These are phyloP conservation scores for Hoplostethus mediterraneus DNA, from an alignment of 2,797 vertebrate genomes.

Conservation along the genomic window DNA sequence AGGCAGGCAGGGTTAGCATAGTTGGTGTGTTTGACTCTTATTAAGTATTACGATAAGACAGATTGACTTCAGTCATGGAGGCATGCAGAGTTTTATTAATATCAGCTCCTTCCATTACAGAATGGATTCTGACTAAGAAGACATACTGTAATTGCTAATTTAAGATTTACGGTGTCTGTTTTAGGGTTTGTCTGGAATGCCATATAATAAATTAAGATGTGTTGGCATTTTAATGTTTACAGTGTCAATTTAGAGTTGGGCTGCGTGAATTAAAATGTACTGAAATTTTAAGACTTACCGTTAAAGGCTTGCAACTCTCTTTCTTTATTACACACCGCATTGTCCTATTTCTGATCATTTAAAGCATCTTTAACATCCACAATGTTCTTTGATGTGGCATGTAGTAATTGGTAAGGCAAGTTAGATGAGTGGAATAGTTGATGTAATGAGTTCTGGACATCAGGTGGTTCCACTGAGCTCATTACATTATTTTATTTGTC, in stretches of 20 bases:
- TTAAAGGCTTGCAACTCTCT: no score
- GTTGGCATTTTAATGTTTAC: no score
- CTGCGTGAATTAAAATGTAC: no score
- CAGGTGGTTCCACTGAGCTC: background rate
- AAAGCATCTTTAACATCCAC: no score
- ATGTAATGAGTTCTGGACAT: conserved; percentile 4
- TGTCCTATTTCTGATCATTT: no score
- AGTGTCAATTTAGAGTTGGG: no score
- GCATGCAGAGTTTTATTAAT: conserved; percentile 54
- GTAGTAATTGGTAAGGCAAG: no score
- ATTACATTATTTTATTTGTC: background rate
- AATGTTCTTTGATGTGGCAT: no score
- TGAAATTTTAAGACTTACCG: no score
- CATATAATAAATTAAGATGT: no score
- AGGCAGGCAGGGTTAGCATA: conserved; percentile 37
- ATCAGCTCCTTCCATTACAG: conserved; percentile 13
- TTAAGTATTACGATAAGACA: conserved; percentile 58
- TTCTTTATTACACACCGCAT: no score
- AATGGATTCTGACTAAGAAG: conserved; percentile 10
- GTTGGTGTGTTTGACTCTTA: conserved; percentile 57
- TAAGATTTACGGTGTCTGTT: background rate
- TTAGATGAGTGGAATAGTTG: background rate
- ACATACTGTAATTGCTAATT: background rate
- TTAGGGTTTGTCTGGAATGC: background rate
- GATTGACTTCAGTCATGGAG: conserved; percentile 22